phyloP scores from a whole-genome alignment of 2,113 vertebrate species.

The Pycnonotus jocosus region DNA sequence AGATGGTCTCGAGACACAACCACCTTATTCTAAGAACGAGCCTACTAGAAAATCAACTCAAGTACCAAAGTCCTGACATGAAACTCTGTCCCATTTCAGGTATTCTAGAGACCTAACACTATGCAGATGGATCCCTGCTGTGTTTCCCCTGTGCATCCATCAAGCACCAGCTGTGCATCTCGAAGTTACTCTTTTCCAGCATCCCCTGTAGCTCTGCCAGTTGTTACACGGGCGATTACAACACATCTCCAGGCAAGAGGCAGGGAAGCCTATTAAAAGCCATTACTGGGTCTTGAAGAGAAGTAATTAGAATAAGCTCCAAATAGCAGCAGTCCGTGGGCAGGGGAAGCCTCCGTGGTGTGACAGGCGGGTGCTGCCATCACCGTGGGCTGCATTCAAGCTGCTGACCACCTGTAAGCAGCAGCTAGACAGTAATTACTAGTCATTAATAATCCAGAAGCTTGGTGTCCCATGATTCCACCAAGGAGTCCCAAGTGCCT shows the following conservation, averaged over 20 bases:
- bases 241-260: not conserved
- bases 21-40: not conserved
- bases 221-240: not conserved
- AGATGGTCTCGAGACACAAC: not conserved
- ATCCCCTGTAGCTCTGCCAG: not conserved
- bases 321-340: not conserved
- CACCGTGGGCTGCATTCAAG: not conserved
- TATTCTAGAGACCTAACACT: not conserved
- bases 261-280: not conserved
- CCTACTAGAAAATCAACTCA: not conserved
- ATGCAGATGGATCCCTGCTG: not conserved
- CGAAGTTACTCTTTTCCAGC: not conserved
- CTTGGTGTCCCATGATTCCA: not conserved
- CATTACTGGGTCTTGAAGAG: not conserved
- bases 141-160: not conserved
- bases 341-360: not conserved
- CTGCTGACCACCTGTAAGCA: not conserved
- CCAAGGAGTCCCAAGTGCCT: not conserved
- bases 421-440: not conserved
- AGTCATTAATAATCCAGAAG: not conserved
- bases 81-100: not conserved
- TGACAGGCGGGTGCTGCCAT: not conserved
- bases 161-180: not conserved
- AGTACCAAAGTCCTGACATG: not conserved
- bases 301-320: not conserved